Evolutionary conservation across 2,888 invertebrate genomes (phyloP).

Genomic region (Cyaniris semiargus): DNA sequence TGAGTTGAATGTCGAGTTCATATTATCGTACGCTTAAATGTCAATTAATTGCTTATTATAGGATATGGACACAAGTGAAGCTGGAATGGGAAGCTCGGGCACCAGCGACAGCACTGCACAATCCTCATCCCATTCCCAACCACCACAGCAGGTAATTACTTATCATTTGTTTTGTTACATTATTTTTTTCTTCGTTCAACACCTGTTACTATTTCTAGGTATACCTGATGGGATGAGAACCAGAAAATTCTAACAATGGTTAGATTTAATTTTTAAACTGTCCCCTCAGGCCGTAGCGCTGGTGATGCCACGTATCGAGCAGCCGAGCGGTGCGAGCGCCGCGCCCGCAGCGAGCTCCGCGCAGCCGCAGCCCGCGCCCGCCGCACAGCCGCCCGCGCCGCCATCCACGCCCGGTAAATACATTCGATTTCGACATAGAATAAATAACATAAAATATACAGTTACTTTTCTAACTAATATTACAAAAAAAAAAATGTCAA

Average conservation of each 20-base stretch:
- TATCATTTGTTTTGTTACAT: not conserved
- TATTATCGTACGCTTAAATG: too few species aligned
- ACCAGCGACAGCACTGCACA: conserved; percentile 70
- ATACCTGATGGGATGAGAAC: not conserved
- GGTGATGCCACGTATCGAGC: conserved; percentile 85
- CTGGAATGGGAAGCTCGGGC: conserved; percentile 69
- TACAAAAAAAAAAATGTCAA: not conserved
- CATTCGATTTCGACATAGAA: too few species aligned
- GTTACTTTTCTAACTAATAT: too few species aligned
- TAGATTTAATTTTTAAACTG: not conserved
- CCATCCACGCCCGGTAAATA: conserved; percentile 30
- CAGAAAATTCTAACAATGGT: too few species aligned
- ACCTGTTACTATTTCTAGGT: too few species aligned
- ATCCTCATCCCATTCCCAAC: conserved; percentile 69
- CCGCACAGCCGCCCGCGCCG: conserved; percentile 43
- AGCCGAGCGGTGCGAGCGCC: conserved; percentile 67
- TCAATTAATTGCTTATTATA: conserved; percentile 40
- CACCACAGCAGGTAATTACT: conserved; percentile 66
- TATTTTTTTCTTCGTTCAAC: too few species aligned
- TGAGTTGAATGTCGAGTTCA: too few species aligned
- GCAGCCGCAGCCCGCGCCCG: conserved; percentile 47
- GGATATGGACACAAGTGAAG: conserved; percentile 77
- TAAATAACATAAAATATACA: too few species aligned
- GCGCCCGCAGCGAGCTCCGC: conserved; percentile 49
- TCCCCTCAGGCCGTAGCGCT: conserved; percentile 83